Percentiles rank a stretch among this genome's conserved stretches.
These are phyloP conservation scores for Drosophila paramelanica DNA, from an alignment of 2,888 invertebrate genomes.

Conservation along the genomic window DNA sequence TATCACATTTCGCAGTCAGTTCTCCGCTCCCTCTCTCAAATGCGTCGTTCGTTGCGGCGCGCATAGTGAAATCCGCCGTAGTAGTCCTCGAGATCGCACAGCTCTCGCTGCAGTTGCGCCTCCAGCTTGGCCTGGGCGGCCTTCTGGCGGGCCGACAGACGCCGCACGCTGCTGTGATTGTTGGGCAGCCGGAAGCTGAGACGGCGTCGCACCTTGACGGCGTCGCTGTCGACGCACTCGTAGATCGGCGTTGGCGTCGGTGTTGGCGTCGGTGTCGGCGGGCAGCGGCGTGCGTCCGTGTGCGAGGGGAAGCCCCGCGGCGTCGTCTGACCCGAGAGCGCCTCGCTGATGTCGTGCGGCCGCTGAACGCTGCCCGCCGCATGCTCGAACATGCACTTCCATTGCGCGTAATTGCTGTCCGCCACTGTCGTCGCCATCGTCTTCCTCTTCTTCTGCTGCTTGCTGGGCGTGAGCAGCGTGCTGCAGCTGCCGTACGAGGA, in stretches of 20 bases:
- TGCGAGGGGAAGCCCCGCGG: constrained; percentile 76
- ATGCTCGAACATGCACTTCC: constrained; percentile 72
- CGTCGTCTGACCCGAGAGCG: constrained; percentile 73
- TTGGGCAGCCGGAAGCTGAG: constrained; percentile 60
- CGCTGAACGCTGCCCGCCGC: constrained; percentile 17
- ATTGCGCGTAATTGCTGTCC: constrained; percentile 58
- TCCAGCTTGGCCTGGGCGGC: constrained; percentile 51
- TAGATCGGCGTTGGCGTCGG: constrained; percentile 22
- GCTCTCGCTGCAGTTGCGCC: constrained; percentile 61
- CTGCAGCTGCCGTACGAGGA: constrained; percentile 61
- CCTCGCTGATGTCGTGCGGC: constrained; percentile 59
- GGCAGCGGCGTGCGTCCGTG: constrained; percentile 61
- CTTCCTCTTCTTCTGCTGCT: constrained; percentile 5
- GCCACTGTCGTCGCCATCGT: neutral
- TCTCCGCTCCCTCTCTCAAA: constrained; percentile 24
- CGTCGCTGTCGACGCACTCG: constrained; percentile 27
- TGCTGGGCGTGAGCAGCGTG: constrained; percentile 42
- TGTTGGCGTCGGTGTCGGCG: neutral
- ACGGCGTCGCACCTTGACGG: constrained; percentile 41
- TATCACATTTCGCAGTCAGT: constrained; percentile 54
- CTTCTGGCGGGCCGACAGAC: constrained; percentile 47
- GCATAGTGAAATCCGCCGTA: constrained; percentile 70
- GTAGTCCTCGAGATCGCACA: constrained; percentile 70
- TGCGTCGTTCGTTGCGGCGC: constrained; percentile 58
- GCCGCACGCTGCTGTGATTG: constrained; percentile 26